A percentile compares a stretch with the other conserved stretches of the same genome.
phyloP scores from a whole-genome alignment of 1,140 invertebrate genomes.

The Leptinotarsa texana region DNA sequence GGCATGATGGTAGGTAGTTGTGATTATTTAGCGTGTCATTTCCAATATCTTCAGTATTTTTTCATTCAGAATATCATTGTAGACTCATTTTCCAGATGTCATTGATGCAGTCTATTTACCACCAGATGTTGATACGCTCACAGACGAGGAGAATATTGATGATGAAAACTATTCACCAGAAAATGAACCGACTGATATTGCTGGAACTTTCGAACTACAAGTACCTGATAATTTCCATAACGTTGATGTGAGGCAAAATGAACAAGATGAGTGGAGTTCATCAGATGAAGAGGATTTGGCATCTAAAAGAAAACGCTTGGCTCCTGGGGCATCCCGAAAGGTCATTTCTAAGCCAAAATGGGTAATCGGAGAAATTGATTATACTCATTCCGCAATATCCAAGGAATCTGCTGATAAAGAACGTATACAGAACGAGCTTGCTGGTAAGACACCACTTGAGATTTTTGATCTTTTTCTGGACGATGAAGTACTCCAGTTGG shows the following conservation, averaged over 20 bases:
- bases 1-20: conserved; percentile 10
- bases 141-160: conserved; percentile 34
- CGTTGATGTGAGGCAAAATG: conserved; percentile 17
- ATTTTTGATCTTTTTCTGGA: conserved; percentile 32
- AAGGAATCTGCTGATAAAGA: conserved; percentile 10
- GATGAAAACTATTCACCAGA: conserved; percentile 24
- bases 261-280: conserved; percentile 3
- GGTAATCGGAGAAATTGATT: conserved; percentile 13
- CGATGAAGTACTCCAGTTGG: conserved; percentile 19
- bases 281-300: conserved; percentile 10
- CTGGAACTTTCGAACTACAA: conserved; percentile 26
- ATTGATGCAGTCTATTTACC: conserved; percentile 34
- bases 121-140: conserved; percentile 31
- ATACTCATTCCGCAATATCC: conserved; percentile 18
- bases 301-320: conserved; percentile 14
- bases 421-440: conserved; percentile 19
- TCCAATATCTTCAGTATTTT: conserved; percentile 10
- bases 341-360: conserved; percentile 14
- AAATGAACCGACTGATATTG: conserved; percentile 18
- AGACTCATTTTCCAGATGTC: conserved; percentile 13
- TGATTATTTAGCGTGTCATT: conserved; percentile 15
- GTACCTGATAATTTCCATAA: conserved; percentile 8
- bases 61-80: conserved; percentile 15
- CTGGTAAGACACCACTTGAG: conserved; percentile 27
- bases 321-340: conserved; percentile 9